Conservation (phyloP, 2,113 vertebrate species). For the Proteles cristata region DNA sequence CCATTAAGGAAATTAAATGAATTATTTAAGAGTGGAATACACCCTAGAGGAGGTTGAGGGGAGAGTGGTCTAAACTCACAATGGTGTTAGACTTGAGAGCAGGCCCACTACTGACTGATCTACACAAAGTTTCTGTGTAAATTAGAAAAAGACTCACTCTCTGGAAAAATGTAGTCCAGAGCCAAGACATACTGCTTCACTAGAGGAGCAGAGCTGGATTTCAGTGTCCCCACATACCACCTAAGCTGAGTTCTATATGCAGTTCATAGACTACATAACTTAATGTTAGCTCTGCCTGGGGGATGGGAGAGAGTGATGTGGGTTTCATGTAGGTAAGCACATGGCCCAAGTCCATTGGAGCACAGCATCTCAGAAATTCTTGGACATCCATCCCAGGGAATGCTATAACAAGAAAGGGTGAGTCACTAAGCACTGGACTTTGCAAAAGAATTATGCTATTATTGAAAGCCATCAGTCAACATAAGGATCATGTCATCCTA, state of each 20-base stretch:
- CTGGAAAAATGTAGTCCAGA: background rate
- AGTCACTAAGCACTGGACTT: background rate
- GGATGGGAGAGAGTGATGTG: background rate
- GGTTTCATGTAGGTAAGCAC: background rate
- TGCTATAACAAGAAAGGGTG: background rate
- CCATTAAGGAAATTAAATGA: background rate
- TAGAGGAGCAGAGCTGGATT: background rate
- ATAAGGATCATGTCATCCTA: background rate
- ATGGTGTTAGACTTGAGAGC: background rate
- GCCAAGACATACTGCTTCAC: background rate
- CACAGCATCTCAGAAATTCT: background rate
- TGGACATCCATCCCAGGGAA: background rate
- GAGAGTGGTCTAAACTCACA: background rate
- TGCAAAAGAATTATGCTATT: background rate
- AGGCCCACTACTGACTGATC: background rate
- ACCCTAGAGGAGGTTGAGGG: background rate
- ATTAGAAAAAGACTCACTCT: background rate
- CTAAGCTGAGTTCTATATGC: background rate
- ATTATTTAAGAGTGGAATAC: background rate
- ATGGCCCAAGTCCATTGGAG: background rate
- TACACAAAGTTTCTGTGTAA: background rate
- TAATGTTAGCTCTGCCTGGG: background rate
- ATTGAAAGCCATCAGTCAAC: background rate
- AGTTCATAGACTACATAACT: background rate
- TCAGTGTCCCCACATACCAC: background rate